Base-by-base conservation (phyloP, 2,888 invertebrate genomes). In the Pinctada fucata region DNA sequence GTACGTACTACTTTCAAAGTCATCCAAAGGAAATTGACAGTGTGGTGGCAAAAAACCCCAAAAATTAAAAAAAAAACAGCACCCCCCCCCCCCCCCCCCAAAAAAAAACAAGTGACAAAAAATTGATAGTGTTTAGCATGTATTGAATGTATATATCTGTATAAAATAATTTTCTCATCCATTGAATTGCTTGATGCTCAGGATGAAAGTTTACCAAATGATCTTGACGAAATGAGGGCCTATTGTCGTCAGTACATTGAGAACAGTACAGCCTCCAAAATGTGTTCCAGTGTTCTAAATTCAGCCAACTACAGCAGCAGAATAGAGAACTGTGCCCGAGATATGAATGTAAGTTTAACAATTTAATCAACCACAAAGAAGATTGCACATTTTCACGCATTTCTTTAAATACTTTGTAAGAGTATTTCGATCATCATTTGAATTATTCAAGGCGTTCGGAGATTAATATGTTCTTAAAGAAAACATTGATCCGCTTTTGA, bases 311-410 rank as follows among this genome's bases (percentile, higher is more conserved):
- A 84, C 3, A 81, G 82, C 13, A 79, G 75, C 4, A 85, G 83
- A 45, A 82, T 88, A 13, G 81, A 83, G 5, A 85, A 85, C 76
- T 89, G 89, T 83, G 87, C 84, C 2, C 70, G 80, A 45, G 89
- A 89, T 81, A 82, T 87, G 31, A 58, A 79, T 76, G 89, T 89
- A 77, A 80, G 82, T 79, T 13, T 58, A 10, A 58, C n/a, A 58
- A 2, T 63, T 64, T 45, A 13, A 64, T 8, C 13, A 5, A 45
- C 45, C 8, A 16, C 8, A n/a, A 31, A 67, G n/a, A 10, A 31
- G 45, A 66, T 66, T 66, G n/a, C 16, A n/a, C 16, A 3, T 45
- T n/a, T 49, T 13, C 16, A 6, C 16, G 66, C 6, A n/a, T 66
- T 6, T 66, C n/a, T 66, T 10, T 66, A 6, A n/a, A 52, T 16